Conservation (phyloP, 1,140 invertebrate genomes). For the Drosophila paulistorum region DNA sequence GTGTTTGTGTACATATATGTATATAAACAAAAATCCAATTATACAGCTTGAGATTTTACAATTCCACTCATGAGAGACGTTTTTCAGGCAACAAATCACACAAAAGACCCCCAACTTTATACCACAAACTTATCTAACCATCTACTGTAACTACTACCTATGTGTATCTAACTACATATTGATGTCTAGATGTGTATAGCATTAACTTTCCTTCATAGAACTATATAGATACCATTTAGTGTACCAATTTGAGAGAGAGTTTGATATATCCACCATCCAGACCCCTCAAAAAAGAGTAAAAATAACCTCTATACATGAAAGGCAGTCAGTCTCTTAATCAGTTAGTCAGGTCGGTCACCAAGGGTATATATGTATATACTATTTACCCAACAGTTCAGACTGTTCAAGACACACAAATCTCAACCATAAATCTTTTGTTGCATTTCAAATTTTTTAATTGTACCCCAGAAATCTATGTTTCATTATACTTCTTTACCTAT, state of each 20-base stretch:
- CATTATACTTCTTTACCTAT: constrained; percentile 38
- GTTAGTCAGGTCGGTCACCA: neutral
- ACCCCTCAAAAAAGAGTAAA: neutral
- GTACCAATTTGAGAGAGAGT: neutral
- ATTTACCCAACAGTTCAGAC: neutral
- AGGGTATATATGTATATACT: constrained; percentile 12
- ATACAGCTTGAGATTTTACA: neutral
- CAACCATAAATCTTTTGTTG: neutral
- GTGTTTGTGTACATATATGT: neutral
- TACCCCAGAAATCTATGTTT: constrained; percentile 19
- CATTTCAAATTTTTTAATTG: constrained; percentile 2
- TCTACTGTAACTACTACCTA: neutral
- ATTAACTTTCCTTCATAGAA: constrained; percentile 1
- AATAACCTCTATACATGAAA: neutral
- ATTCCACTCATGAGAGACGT: neutral
- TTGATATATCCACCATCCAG: neutral
- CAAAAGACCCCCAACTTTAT: neutral
- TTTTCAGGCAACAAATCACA: neutral
- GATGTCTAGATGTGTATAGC: constrained; percentile 47
- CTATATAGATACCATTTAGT: neutral
- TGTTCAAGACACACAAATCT: neutral
- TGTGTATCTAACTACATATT: constrained; percentile 27
- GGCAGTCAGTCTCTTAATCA: neutral
- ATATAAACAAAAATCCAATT: neutral
- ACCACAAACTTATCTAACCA: neutral